These are phyloP conservation scores for cattle (Bos taurus) DNA, from an alignment of 2,113 vertebrate genomes.

Conservation along the genomic window ARS-UCD2.0 NC_037334.1:31533501-31534000, in stretches of 20 bases:
- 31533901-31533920: neutral
- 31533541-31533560: neutral
- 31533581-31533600: neutral
- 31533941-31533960: neutral
- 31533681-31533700: rapidly evolving
- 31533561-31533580: neutral
- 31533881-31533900: neutral
- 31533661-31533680: neutral
- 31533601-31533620: neutral
- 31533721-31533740: neutral
- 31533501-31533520: neutral
- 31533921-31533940: neutral
- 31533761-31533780: neutral
- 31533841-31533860: neutral
- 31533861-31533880: neutral
- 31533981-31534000: neutral
- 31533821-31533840: neutral
- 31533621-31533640: neutral
- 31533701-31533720: neutral
- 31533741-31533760: neutral
- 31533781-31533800: neutral
- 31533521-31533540: neutral
- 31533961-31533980: neutral
- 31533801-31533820: neutral
- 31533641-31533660: no score